Conservation (phyloP, 2,888 invertebrate genomes). For the Mythimna albipuncta region DNA sequence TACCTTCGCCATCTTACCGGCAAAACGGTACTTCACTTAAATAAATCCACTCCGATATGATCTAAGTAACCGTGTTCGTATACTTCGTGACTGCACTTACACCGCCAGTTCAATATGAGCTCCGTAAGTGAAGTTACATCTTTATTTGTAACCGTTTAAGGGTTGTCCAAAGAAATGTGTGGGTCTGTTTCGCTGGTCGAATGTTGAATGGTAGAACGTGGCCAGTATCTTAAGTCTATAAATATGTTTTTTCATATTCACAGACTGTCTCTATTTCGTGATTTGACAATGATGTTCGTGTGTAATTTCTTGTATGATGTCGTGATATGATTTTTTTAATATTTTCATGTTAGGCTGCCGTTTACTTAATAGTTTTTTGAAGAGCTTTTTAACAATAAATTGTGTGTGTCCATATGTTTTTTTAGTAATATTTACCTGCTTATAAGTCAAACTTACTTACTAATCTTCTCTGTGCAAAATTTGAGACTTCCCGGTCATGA, state of each 20-base stretch:
- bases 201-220: constrained; percentile 53
- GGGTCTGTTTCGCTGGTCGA: constrained; percentile 31
- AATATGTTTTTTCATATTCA: constrained; percentile 65
- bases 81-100: constrained; percentile 62
- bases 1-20: constrained; percentile 53
- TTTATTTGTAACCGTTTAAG: constrained; percentile 24
- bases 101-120: constrained; percentile 54
- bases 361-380: neutral
- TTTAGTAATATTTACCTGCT: neutral
- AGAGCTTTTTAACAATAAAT: neutral
- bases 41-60: constrained; percentile 72
- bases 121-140: constrained; percentile 13
- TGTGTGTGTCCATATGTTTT: neutral
- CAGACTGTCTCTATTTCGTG: constrained; percentile 60
- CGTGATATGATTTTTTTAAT: constrained; percentile 63
- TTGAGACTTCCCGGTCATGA: too few relatives aligned
- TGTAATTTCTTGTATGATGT: constrained; percentile 68
- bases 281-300: constrained; percentile 64
- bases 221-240: constrained; percentile 51
- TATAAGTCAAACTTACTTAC: too few relatives aligned
- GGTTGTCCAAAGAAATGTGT: constrained; percentile 8
- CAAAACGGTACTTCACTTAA: constrained; percentile 68
- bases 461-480: too few relatives aligned
- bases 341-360: neutral
- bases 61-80: constrained; percentile 67